Base-by-base conservation (phyloP, 2,797 vertebrate species). In the Esox lucius region DNA sequence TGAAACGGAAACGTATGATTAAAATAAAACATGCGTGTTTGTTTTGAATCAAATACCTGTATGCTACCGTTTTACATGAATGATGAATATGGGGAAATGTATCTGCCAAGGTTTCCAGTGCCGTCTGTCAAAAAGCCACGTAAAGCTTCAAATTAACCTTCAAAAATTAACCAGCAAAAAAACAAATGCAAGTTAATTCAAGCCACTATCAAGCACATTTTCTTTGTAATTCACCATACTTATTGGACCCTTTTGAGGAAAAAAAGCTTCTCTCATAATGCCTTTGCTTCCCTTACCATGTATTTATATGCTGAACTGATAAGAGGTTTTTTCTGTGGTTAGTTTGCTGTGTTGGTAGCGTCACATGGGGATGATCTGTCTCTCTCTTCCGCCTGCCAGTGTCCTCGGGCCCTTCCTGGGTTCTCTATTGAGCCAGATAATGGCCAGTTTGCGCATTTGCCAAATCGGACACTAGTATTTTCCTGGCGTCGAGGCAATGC, bases 381-480 rank as follows among this genome's bases (percentile, higher is more conserved):
- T 93, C 88, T 84, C 81, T 75, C 53, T 51, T 39, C 24, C 66
- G 75, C 35, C 70, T 88, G 75, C 87, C 86, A 71, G 85, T 82
- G 87, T 94, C 92, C 94, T 93, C 85, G 76, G 93, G 91, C 92
- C 92, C 87, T 91, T 90, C 90, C 89, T 92, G 90, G 92, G 82
- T 91, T 93, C 94, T 95, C 94, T 94, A 91, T 94, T 90, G 92
- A 91, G 91, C 68, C 81, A 88, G 91, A 94, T 95, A 95, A 96
- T 95, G 93, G 93, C 87, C 94, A 92, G 91, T 94, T 93, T 92
- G 92, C 92, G 89, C 93, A 88, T 94, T 95, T 94, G 93, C 93
- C 94, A 95, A 95, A 94, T 95, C 94, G 92, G 93, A 90, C 89
- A 90, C 91, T 90, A 61, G 56, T 24, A 78, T 94, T 95, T 94